phyloP scores from a whole-genome alignment of 2,113 vertebrate species.

The Sterna hirundo region DNA sequence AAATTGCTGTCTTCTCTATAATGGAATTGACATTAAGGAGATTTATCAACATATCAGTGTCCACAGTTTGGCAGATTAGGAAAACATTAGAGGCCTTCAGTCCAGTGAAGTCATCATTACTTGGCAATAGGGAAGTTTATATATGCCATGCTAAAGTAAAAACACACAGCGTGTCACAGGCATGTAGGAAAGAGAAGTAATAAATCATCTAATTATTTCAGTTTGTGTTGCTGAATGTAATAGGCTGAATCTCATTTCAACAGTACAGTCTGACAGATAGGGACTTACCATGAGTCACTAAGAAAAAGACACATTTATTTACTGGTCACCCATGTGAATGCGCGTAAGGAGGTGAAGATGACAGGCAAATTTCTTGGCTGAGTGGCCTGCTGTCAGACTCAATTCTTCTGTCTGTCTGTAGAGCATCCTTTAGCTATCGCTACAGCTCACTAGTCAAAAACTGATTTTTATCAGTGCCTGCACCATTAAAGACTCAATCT shows the following conservation, averaged over 20 bases:
- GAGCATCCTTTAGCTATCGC: constrained; percentile 45
- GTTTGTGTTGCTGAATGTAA: background rate
- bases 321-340: constrained; percentile 58
- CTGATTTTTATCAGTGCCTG: constrained; percentile 12
- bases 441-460: constrained; percentile 34
- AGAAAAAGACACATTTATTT: constrained; percentile 72
- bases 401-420: constrained; percentile 60
- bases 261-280: constrained; percentile 40
- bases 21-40: background rate
- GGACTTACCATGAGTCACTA: constrained; percentile 44
- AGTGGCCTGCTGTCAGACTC: constrained; percentile 66
- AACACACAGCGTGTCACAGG: background rate
- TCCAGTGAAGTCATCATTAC: background rate
- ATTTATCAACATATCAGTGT: background rate
- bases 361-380: constrained; percentile 73
- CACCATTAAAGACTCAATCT: background rate
- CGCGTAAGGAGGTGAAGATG: constrained; percentile 61
- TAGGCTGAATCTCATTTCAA: background rate
- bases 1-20: background rate
- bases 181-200: background rate
- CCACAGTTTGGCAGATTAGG: background rate
- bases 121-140: background rate
- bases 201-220: constrained; percentile 32
- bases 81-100: background rate
- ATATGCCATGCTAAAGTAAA: background rate